These are phyloP conservation scores for Brachyistius frenatus DNA, from an alignment of 2,113 vertebrate species.

Conservation along the genomic window DNA sequence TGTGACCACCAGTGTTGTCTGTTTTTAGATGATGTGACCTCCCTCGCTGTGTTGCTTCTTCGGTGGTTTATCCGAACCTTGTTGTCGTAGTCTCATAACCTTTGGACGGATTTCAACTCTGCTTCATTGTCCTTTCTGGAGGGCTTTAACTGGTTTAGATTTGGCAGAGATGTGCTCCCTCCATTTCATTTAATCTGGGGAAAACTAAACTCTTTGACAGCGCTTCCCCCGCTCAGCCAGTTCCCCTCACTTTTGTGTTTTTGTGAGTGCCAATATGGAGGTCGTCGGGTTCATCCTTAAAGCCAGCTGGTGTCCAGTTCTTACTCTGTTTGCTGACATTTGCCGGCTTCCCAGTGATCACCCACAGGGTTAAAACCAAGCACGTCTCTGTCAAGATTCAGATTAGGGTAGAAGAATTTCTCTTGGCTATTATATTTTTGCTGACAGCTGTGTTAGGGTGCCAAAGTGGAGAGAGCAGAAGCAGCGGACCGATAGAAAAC, in stretches of 20 bases:
- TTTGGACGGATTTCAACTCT: background rate
- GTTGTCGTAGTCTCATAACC: background rate
- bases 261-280: constrained; percentile 16
- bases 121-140: constrained; percentile 4
- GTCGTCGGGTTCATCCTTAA: constrained; percentile 42
- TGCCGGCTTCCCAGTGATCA: constrained; percentile 18
- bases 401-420: constrained; percentile 18
- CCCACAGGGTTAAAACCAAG: constrained; percentile 43
- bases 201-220: constrained; percentile 12
- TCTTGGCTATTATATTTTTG: constrained; percentile 15
- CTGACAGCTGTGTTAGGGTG: constrained; percentile 41
- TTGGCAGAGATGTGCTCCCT: background rate
- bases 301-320: constrained; percentile 53
- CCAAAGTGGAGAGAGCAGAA: constrained; percentile 2
- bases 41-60: background rate
- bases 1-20: background rate
- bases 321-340: constrained; percentile 37
- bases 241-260: constrained; percentile 37
- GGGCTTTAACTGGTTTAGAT: background rate
- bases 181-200: constrained; percentile 14
- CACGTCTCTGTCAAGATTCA: constrained; percentile 42
- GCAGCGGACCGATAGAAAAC: constrained; percentile 2
- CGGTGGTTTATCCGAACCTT: background rate
- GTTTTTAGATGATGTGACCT: background rate
- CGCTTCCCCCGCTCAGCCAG: background rate